Percentiles rank a stretch among this genome's conserved stretches.
These are phyloP conservation scores for Bufo bufo DNA, from an alignment of 2,113 vertebrate species.

Conservation along the genomic window DNA sequence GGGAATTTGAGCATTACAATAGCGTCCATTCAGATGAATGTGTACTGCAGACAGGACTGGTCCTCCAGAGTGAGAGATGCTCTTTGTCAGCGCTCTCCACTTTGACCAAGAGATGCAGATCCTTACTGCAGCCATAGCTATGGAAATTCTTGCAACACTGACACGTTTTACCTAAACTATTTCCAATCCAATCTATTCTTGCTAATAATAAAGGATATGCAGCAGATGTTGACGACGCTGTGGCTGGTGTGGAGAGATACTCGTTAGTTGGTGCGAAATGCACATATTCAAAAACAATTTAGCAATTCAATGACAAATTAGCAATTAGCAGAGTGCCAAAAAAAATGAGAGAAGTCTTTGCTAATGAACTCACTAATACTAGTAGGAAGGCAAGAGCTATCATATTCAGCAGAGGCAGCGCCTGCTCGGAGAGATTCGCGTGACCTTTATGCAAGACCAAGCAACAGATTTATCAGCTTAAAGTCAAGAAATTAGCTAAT, in stretches of 20 bases:
- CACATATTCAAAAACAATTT: slow-evolving; percentile 23
- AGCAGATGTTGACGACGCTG: not conserved
- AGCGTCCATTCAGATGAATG: too few relatives aligned
- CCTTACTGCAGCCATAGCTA: not conserved
- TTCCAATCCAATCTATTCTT: not conserved
- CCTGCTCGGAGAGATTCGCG: not conserved
- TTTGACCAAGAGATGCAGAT: too few relatives aligned
- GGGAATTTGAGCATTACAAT: too few relatives aligned
- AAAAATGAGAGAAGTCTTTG: not conserved
- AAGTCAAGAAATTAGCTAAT: not conserved
- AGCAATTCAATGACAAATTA: slow-evolving; percentile 18
- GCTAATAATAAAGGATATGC: not conserved
- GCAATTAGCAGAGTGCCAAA: slow-evolving; percentile 9
- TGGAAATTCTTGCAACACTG: not conserved
- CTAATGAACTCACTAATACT: slow-evolving; percentile 3
- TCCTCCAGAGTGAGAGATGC: too few relatives aligned
- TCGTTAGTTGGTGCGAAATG: not conserved
- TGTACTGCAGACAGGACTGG: too few relatives aligned
- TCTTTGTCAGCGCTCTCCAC: too few relatives aligned
- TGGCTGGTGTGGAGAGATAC: not conserved
- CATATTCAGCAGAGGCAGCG: not conserved
- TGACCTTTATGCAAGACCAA: not conserved
- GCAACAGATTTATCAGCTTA: not conserved
- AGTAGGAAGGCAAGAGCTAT: not conserved
- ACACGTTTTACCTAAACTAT: not conserved